phyloP scores from a whole-genome alignment of 2,113 vertebrate species.

The Coreoperca whiteheadi region DNA sequence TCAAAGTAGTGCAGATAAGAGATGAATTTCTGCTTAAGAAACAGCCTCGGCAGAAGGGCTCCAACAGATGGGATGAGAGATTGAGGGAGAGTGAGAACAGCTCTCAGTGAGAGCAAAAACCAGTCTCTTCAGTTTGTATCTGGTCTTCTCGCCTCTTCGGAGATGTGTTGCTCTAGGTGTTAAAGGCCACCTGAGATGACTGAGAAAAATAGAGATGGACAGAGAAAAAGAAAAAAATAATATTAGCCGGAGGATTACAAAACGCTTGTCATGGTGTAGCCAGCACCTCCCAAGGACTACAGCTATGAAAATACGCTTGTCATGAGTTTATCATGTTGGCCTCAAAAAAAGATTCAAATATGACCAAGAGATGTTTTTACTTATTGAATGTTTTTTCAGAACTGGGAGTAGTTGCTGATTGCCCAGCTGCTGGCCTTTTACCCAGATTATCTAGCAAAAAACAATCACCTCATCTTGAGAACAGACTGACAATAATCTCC shows the following conservation, averaged over 20 bases:
- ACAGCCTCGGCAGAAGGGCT: slow-evolving; percentile 69
- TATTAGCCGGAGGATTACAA: slow-evolving; percentile 6
- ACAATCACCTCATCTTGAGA: slow-evolving; percentile 1
- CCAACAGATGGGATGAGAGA: slow-evolving; percentile 78
- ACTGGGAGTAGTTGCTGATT: background rate
- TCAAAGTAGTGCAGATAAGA: slow-evolving; percentile 26
- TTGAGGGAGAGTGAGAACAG: slow-evolving; percentile 59
- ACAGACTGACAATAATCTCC: slow-evolving; percentile 52
- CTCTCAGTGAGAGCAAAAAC: slow-evolving; percentile 53
- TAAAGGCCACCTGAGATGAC: slow-evolving; percentile 65
- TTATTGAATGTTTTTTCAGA: background rate
- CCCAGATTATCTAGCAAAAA: slow-evolving; percentile 38
- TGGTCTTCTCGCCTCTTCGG: slow-evolving; percentile 48
- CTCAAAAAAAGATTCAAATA: slow-evolving; percentile 2
- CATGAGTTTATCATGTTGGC: slow-evolving; percentile 24
- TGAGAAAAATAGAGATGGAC: slow-evolving; percentile 2
- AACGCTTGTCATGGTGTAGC: background rate
- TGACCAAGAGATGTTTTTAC: slow-evolving; percentile 39
- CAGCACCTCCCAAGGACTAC: slow-evolving; percentile 18
- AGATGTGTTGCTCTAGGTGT: slow-evolving; percentile 38
- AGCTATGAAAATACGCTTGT: slow-evolving; percentile 6
- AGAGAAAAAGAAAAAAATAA: slow-evolving; percentile 2
- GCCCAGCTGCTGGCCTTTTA: slow-evolving; percentile 20
- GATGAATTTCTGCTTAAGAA: slow-evolving; percentile 68
- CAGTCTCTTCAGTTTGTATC: slow-evolving; percentile 41